Evolutionary conservation across 2,797 vertebrate genomes (phyloP), one percentile per base, ranked within the genome.

Genomic region (Coreius guichenoti): DNA sequence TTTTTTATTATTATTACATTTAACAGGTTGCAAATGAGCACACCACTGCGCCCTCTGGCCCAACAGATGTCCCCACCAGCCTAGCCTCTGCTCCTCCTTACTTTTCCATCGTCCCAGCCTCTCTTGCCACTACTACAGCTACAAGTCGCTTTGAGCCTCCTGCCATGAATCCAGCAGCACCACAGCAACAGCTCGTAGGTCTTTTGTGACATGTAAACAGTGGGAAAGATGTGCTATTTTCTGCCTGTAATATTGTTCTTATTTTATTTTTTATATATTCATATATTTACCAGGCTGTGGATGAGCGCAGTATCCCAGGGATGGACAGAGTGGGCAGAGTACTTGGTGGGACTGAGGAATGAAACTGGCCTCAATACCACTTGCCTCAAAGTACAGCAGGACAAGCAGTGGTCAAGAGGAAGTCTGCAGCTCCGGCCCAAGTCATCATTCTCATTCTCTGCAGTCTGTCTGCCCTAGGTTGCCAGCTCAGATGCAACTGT

Each of bases 131-230:
- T 65, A 8, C 29, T 65, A 13, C 61, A 63, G 5, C 26, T 63
- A 33, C 63, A 67, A 33, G 63, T 72, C 36, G 19, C 21, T 39
- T 39, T n/a, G 12, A 6, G 69, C 43, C 23, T 29, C 69, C 43
- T 45, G 5, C 69, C 43, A 47, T 45, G 36, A 47, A 6, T 47
- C 69, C 13, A 26, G 36, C 69, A 72, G 69, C 39, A 45, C 69
- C 69, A 78, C 63, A 84, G 45, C n/a, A 77, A 33, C 43, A 72
- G 65, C 63, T 72, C 13, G 69, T 47, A 47, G 23, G 23, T n/a
- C 5, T 72, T 26, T 45, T 70, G 19, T 8, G 51, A 43, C 36
- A n/a, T 39, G 68, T 14, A 70, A 23, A 70, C 33, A 23, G 36
- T 70, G 21, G 0, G 33, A 70, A 65, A 31, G 36, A 23, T 70